Base-by-base conservation (phyloP, 2,797 vertebrate species). In the Mormyrops attenuatus region DNA sequence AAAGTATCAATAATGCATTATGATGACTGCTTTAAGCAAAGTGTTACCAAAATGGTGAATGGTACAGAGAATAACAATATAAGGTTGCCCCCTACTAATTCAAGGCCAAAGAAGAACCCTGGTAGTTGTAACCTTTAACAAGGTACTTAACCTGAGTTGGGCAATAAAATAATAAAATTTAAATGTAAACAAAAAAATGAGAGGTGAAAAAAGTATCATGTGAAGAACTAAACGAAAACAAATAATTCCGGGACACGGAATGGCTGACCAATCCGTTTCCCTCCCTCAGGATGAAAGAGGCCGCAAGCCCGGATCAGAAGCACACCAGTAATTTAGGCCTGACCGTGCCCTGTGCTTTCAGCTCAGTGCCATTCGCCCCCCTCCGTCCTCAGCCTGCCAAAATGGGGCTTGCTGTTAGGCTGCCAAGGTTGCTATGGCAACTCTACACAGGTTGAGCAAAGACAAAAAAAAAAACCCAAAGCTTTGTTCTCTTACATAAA, bases 341-440 rank as follows among this genome's bases (percentile, higher is more conserved):
- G 63, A 82, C 15, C 22, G 30, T 88, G 55, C 85, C 47, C 88
- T 85, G 47, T 77, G 69, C 90, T 92, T 90, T n/a, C 15, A 17
- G 49, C 66, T 52, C 6, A 17, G 50, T 41, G 38, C 20, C 7
- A 4, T 30, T 30, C n/a, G 11, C 15, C 47, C 50, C 49, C 60
- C 60, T 7, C 57, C 9, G 11, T 47, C 87, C 52, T 66, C 63
- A 13, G 41, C 57, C 38, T 69, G 57, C 52, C 82, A 73, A 66
- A 88, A 90, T 41, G 15, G 30, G 53, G 30, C 60, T 17, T 60
- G 66, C 88, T 50, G 73, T 87, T 80, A 69, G n/a, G 63, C 89
- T 80, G 90, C 89, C 90, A 90, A 92, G 92, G 93, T 94, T 94
- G 90, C 92, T 93, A 91, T 89, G 93, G 93, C 90, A 93, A 95